Percentiles rank a stretch among this genome's conserved stretches.
Evolutionary conservation across 2,113 vertebrate species (phyloP).

Genomic region (Thalassoma bifasciatum): DNA sequence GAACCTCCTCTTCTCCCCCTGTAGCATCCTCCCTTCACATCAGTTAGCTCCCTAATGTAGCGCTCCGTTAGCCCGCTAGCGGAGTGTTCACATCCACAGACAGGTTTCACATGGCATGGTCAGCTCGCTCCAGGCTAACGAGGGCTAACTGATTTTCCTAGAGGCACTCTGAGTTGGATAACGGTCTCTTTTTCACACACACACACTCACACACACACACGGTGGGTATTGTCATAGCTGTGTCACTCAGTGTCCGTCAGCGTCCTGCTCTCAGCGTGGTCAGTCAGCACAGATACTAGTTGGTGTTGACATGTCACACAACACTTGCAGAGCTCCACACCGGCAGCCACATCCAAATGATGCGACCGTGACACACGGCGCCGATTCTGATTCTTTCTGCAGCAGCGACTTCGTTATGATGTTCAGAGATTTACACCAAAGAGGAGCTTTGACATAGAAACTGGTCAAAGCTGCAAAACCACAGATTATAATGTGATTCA

Average conservation of each 20-base stretch:
- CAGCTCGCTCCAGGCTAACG: conserved; percentile 31
- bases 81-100: conserved; percentile 5
- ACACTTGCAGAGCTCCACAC: background rate
- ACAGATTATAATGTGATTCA: too few species aligned
- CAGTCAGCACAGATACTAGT: conserved; percentile 30
- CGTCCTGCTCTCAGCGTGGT: conserved; percentile 36
- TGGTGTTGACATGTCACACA: conserved; percentile 42
- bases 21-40: conserved; percentile 5
- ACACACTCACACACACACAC: background rate
- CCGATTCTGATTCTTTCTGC: background rate
- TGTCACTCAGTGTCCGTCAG: conserved; percentile 46
- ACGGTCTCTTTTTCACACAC: background rate
- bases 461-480: too few species aligned
- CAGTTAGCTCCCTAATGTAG: background rate
- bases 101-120: conserved; percentile 31
- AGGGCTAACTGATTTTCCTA: background rate
- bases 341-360: conserved; percentile 11
- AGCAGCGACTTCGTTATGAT: background rate
- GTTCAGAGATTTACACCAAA: background rate
- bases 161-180: conserved; percentile 1
- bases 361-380: background rate
- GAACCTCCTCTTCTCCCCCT: conserved; percentile 1
- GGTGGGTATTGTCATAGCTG: conserved; percentile 6
- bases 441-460: background rate
- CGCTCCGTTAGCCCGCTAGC: conserved; percentile 14